Percentiles rank a stretch among this genome's conserved stretches.
These are phyloP conservation scores for Lucilia cuprina DNA, from an alignment of 1,140 invertebrate species.

Conservation along the genomic window DNA sequence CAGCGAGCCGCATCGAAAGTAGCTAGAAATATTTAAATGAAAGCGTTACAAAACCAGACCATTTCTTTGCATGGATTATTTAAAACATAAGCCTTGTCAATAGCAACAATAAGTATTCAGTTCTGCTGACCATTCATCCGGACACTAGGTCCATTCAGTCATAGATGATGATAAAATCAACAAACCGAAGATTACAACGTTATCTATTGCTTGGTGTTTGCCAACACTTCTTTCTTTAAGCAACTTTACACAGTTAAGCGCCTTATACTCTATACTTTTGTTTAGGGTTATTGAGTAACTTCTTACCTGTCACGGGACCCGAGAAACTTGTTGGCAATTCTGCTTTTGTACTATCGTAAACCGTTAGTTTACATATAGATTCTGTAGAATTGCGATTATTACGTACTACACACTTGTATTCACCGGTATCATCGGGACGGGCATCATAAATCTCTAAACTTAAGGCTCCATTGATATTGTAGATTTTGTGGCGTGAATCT, in stretches of 20 bases:
- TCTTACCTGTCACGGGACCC: constrained; percentile 45
- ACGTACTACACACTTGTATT: constrained; percentile 67
- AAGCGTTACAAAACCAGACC: background rate
- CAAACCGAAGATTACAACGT: too few species aligned
- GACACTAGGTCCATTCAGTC: too few species aligned
- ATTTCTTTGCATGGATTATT: background rate
- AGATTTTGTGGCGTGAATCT: constrained; percentile 55
- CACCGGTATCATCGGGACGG: constrained; percentile 52
- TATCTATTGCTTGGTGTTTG: too few species aligned
- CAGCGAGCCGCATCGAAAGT: constrained; percentile 62
- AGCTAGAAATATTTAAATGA: constrained; percentile 58
- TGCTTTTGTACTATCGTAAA: constrained; percentile 62
- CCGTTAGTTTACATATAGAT: constrained; percentile 69
- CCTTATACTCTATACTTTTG: background rate
- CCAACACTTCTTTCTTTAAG: too few species aligned
- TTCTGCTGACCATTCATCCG: too few species aligned
- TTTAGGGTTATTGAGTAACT: background rate
- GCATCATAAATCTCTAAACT: constrained; percentile 59
- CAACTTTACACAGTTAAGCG: too few species aligned
- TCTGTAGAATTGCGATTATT: constrained; percentile 70
- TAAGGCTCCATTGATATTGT: constrained; percentile 59
- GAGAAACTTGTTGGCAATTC: constrained; percentile 51
- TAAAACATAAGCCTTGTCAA: background rate
- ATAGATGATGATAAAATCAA: too few species aligned
- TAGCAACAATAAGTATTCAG: too few species aligned